Conservation (phyloP, 1,140 invertebrate genomes). For the Monochamus saltuarius region DNA sequence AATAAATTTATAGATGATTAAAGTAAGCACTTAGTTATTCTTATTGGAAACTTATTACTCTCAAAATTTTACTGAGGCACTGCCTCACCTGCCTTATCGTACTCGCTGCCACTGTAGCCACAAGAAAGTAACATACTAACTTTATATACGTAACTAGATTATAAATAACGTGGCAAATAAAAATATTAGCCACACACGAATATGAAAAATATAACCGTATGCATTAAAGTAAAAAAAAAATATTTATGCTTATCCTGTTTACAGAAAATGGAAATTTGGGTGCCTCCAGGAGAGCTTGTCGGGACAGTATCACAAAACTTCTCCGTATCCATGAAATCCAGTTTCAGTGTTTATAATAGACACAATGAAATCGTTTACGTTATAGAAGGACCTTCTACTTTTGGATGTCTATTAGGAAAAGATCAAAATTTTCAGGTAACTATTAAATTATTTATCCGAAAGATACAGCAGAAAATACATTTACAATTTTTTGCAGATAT, state of each 20-base stretch:
- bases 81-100: too few species aligned
- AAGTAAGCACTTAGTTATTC: too few species aligned
- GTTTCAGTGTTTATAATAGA: constrained; percentile 55
- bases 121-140: too few species aligned
- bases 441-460: background rate
- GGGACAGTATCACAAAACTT: constrained; percentile 58
- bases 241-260: constrained; percentile 17
- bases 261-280: constrained; percentile 56
- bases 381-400: constrained; percentile 57
- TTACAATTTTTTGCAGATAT: constrained; percentile 45
- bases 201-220: background rate
- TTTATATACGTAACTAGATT: too few species aligned
- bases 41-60: too few species aligned
- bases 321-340: constrained; percentile 53
- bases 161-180: too few species aligned
- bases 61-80: too few species aligned
- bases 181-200: background rate
- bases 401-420: constrained; percentile 47
- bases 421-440: constrained; percentile 55
- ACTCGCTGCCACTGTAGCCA: too few species aligned
- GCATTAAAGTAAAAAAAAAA: background rate
- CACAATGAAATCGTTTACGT: constrained; percentile 55
- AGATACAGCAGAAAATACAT: background rate
- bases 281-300: constrained; percentile 58
- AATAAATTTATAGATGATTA: too few species aligned